Conservation (phyloP, 2,797 vertebrate genomes). For the Poeciliopsis presidionis region DNA sequence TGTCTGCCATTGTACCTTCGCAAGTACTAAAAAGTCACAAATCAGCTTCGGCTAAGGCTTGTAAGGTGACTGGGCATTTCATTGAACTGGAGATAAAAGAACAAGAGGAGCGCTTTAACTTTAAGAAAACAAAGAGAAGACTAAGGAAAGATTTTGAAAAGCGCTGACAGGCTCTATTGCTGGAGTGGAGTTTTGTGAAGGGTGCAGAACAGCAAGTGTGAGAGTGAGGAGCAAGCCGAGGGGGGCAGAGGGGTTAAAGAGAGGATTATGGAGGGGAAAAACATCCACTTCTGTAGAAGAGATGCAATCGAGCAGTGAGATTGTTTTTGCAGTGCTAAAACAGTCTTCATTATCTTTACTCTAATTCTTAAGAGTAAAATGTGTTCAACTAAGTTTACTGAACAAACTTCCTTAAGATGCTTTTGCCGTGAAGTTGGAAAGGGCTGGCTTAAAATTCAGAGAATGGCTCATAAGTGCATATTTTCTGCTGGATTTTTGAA, state of each 20-base stretch:
- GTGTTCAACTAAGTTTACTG: neutral
- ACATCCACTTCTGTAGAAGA: conserved; percentile 72
- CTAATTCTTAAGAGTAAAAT: conserved; percentile 60
- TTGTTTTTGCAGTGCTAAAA: conserved; percentile 67
- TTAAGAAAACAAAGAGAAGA: conserved; percentile 67
- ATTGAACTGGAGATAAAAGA: conserved; percentile 41
- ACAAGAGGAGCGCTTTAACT: conserved; percentile 45
- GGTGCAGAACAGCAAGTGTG: conserved; percentile 44
- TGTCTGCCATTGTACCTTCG: conserved; percentile 17
- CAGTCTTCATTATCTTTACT: conserved; percentile 65
- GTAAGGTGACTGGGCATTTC: conserved; percentile 44
- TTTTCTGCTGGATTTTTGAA: neutral
- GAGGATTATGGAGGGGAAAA: conserved; percentile 44
- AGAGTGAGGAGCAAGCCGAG: conserved; percentile 39
- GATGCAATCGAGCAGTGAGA: conserved; percentile 74
- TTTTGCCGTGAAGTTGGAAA: neutral
- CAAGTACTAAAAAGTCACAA: conserved; percentile 47
- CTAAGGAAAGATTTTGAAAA: conserved; percentile 58
- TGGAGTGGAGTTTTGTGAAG: conserved; percentile 56
- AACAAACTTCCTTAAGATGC: neutral
- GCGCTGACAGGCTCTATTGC: conserved; percentile 67
- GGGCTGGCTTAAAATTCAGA: neutral
- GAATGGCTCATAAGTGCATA: neutral
- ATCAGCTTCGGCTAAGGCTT: conserved; percentile 46
- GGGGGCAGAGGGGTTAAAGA: conserved; percentile 42